These are phyloP conservation scores for Hofmannophila pseudospretella DNA, from an alignment of 2,888 invertebrate species.

Conservation along the genomic window DNA sequence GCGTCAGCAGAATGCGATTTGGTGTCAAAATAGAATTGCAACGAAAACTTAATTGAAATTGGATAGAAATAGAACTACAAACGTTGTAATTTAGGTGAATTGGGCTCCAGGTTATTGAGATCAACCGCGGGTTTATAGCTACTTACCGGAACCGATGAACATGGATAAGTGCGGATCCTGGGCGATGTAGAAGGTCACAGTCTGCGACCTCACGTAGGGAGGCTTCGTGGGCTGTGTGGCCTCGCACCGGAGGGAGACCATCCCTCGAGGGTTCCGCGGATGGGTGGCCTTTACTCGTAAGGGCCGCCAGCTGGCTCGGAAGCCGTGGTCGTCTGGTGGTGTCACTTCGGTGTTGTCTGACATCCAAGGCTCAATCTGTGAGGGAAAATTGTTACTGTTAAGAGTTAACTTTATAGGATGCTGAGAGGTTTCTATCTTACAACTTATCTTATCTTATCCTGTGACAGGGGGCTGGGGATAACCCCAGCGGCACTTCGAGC, in stretches of 20 bases:
- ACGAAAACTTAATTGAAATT: too few species aligned
- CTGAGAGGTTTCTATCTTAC: too few species aligned
- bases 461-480: too few species aligned
- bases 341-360: constrained; percentile 58
- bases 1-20: too few species aligned
- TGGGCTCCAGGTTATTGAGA: too few species aligned
- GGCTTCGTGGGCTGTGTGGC: constrained; percentile 62
- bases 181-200: constrained; percentile 48
- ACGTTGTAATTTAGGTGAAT: too few species aligned
- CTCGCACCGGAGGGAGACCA: constrained; percentile 51
- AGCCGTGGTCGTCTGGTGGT: constrained; percentile 42
- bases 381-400: not conserved
- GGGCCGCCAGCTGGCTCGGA: constrained; percentile 59
- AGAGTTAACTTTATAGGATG: not conserved
- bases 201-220: constrained; percentile 39
- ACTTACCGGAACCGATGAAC: constrained; percentile 62
- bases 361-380: constrained; percentile 57
- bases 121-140: too few species aligned
- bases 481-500: too few species aligned
- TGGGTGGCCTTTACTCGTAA: constrained; percentile 47
- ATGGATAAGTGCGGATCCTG: constrained; percentile 63
- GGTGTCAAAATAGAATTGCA: too few species aligned
- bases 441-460: too few species aligned
- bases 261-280: constrained; percentile 17
- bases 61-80: too few species aligned